phyloP scores from a whole-genome alignment of 2,888 invertebrate species.

The Trichacis sp. region DNA sequence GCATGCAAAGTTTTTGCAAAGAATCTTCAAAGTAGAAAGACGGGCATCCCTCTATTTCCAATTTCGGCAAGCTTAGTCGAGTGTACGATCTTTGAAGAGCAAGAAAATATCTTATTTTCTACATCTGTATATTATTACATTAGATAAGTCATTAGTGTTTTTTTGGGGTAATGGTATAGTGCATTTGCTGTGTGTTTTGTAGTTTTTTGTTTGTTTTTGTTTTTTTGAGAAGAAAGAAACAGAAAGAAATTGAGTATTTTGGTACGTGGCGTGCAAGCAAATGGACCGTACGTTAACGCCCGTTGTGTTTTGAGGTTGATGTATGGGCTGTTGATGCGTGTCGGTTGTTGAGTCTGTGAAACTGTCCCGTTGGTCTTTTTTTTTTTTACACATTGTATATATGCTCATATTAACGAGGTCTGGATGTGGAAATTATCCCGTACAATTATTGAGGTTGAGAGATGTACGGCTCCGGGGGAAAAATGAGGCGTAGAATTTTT shows the following conservation, averaged over 20 bases:
- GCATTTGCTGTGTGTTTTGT: constrained; percentile 67
- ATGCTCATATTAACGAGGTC: constrained; percentile 42
- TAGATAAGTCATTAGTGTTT: constrained; percentile 63
- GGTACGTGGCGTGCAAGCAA: constrained; percentile 60
- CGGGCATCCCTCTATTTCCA: constrained; percentile 68
- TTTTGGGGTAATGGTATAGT: constrained; percentile 67
- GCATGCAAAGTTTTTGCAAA: constrained; percentile 66
- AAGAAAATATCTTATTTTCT: constrained; percentile 49
- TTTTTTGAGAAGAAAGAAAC: too few relatives aligned
- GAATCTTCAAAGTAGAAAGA: constrained; percentile 60
- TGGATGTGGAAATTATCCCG: constrained; percentile 14
- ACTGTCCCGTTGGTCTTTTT: constrained; percentile 38
- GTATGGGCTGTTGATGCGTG: constrained; percentile 57
- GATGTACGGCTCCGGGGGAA: too few relatives aligned
- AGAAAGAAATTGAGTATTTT: constrained; percentile 36
- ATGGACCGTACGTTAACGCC: constrained; percentile 57
- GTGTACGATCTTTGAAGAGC: constrained; percentile 56
- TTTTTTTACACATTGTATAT: constrained; percentile 44
- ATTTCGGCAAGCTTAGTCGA: constrained; percentile 66
- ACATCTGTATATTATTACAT: constrained; percentile 45
- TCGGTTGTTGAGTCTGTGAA: constrained; percentile 51
- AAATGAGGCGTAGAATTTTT: too few relatives aligned
- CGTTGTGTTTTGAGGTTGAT: constrained; percentile 56
- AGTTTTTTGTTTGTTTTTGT: too few relatives aligned
- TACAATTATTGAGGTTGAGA: too few relatives aligned